Conservation (phyloP, 2,113 vertebrate species). For the Chitala chitala region DNA sequence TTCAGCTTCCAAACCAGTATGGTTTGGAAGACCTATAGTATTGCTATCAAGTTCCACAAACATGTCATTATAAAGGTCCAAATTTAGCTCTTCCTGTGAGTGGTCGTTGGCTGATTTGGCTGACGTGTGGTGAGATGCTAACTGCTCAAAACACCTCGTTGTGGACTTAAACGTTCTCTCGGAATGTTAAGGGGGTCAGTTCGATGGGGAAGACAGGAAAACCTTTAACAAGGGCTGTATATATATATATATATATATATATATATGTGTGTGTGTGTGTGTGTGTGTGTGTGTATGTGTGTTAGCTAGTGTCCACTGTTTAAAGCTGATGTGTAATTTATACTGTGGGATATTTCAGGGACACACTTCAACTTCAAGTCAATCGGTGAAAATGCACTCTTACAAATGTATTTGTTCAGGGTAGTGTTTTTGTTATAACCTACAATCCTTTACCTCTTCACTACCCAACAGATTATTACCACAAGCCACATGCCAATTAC, state of each 20-base stretch:
- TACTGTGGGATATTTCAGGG: neutral
- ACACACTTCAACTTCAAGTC: neutral
- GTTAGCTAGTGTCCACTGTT: no score
- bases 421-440: neutral
- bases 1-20: neutral
- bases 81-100: constrained; percentile 11
- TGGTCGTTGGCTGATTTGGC: neutral
- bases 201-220: no score
- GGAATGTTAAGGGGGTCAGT: no score
- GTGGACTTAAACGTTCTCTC: no score
- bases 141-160: neutral
- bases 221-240: no score
- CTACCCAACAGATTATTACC: neutral
- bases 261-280: no score
- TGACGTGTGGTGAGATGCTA: neutral
- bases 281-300: no score
- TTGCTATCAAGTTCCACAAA: constrained; percentile 9
- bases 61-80: neutral
- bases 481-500: neutral
- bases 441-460: neutral
- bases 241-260: no score
- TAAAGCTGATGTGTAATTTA: neutral
- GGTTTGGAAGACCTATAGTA: neutral
- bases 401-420: neutral
- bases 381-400: neutral